These are phyloP conservation scores for Hydractinia symbiolongicarpus DNA, from an alignment of 30 jellyfish, hydroid and myxozoan genomes.

Conservation along the genomic window DNA sequence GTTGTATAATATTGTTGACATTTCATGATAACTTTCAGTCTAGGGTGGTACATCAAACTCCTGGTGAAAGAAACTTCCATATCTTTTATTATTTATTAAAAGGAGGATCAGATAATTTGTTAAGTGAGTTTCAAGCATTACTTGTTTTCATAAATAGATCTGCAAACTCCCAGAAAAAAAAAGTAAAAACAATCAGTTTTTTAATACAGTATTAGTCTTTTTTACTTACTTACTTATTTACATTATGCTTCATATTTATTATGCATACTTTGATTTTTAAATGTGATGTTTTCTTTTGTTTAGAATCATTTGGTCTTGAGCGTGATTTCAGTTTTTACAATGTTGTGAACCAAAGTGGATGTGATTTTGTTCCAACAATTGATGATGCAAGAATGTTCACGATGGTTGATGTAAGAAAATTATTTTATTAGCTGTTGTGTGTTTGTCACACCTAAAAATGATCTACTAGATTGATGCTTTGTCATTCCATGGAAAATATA, in stretches of 20 bases:
- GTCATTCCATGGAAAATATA: too few relatives aligned
- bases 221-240: too few relatives aligned
- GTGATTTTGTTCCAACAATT: constrained; percentile 68
- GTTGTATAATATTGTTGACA: too few relatives aligned
- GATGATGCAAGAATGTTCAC: constrained; percentile 57
- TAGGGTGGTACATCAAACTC: constrained; percentile 86
- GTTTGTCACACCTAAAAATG: neutral
- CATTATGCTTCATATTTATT: too few relatives aligned
- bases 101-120: constrained; percentile 64
- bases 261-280: too few relatives aligned
- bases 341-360: constrained; percentile 67
- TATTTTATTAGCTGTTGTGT: neutral
- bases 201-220: too few relatives aligned
- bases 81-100: constrained; percentile 64
- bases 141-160: neutral
- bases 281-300: too few relatives aligned
- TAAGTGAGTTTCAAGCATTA: constrained; percentile 42
- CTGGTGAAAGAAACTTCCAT: constrained; percentile 90
- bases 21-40: constrained; percentile 40
- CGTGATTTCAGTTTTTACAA: constrained; percentile 54
- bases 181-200: too few relatives aligned
- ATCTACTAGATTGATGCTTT: too few relatives aligned
- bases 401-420: constrained; percentile 57
- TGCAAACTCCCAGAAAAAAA: too few relatives aligned
- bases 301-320: constrained; percentile 18